Conservation (phyloP, 2,888 invertebrate species). For the Diloba caeruleocephala region DNA sequence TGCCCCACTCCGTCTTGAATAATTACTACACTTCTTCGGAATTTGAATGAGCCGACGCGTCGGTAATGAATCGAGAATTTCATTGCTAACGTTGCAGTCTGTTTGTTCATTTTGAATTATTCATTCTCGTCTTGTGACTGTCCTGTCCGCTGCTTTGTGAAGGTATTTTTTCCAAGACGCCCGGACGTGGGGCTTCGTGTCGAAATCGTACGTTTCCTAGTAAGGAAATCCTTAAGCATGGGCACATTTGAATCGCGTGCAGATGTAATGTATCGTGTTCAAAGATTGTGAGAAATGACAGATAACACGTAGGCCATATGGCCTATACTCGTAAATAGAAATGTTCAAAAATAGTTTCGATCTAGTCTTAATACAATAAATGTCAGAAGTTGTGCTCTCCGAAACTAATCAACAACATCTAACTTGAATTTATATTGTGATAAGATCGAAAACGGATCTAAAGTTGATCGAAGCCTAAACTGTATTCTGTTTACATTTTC, state of each 20-base stretch:
- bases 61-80: constrained; percentile 61
- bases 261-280: constrained; percentile 41
- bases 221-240: constrained; percentile 22
- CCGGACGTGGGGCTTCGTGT: constrained; percentile 25
- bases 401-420: no score
- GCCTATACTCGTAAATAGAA: no score
- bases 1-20: constrained; percentile 65
- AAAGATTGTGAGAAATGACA: constrained; percentile 34
- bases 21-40: constrained; percentile 68
- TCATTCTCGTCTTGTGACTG: constrained; percentile 35
- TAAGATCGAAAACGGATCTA: no score
- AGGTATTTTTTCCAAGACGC: constrained; percentile 15
- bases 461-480: no score
- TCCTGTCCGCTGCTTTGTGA: constrained; percentile 7
- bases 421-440: no score
- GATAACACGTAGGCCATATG: constrained; percentile 29
- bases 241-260: constrained; percentile 37
- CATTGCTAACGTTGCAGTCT: constrained; percentile 51
- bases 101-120: constrained; percentile 51
- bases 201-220: constrained; percentile 17
- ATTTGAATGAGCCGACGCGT: constrained; percentile 61
- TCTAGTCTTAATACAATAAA: no score
- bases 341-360: no score
- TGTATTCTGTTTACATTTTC: no score
- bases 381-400: no score